phyloP scores from a whole-genome alignment of 2,888 invertebrate species.

The Ophonus ardosiacus region DNA sequence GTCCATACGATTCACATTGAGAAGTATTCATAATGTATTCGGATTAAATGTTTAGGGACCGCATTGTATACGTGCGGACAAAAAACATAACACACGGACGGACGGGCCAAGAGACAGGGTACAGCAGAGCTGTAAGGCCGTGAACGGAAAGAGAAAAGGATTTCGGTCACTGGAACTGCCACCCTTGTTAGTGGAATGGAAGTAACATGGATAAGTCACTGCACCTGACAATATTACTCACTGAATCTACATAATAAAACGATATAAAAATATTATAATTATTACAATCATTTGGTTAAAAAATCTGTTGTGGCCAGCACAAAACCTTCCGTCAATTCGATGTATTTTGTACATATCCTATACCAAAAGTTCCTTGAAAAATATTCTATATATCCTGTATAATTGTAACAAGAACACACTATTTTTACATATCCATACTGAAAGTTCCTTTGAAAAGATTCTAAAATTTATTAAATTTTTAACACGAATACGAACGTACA shows the following conservation, averaged over 20 bases:
- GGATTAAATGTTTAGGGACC: constrained; percentile 72
- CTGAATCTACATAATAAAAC: background rate
- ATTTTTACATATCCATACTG: no score
- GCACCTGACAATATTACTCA: constrained; percentile 2
- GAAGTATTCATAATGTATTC: constrained; percentile 73
- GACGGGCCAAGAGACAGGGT: background rate
- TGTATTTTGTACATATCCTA: no score
- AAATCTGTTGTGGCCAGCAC: no score
- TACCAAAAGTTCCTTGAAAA: no score
- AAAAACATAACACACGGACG: constrained; percentile 46
- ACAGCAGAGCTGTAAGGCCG: background rate
- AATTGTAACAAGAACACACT: no score
- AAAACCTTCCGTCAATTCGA: no score
- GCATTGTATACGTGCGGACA: constrained; percentile 57
- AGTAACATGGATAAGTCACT: background rate
- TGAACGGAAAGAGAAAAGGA: background rate
- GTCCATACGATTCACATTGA: constrained; percentile 76
- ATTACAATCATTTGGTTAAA: no score
- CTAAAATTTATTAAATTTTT: no score
- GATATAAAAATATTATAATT: background rate
- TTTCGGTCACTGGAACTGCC: background rate
- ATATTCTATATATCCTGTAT: no score
- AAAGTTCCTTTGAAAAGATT: no score
- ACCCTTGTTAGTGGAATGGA: constrained; percentile 13
- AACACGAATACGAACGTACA: no score